Evolutionary conservation across 2,113 vertebrate species (phyloP).

Genomic region (Centrocercus urophasianus): DNA sequence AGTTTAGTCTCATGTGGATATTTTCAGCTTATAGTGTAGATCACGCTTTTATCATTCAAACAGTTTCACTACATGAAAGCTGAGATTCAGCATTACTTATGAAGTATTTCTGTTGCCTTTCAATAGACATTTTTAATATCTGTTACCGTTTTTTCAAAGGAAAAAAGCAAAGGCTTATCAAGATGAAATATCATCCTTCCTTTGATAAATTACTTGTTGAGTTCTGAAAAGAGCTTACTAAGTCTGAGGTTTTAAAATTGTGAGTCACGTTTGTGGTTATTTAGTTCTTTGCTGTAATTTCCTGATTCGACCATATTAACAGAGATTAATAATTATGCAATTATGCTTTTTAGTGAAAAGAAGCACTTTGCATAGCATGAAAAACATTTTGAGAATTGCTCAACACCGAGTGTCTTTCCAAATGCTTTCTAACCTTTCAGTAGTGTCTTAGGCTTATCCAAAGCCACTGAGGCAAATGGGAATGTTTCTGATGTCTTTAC

Average conservation of each 20-base stretch:
- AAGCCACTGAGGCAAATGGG: background rate
- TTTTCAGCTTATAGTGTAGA: background rate
- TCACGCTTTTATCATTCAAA: background rate
- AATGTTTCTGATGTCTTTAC: background rate
- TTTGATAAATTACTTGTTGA: background rate
- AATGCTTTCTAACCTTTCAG: background rate
- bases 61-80: background rate
- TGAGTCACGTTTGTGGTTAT: background rate
- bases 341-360: background rate
- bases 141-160: background rate
- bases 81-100: background rate
- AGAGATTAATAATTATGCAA: background rate
- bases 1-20: background rate
- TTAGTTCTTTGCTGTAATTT: background rate
- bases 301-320: accelerated
- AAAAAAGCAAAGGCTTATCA: accelerated
- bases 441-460: background rate
- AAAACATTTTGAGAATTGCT: background rate
- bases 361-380: background rate
- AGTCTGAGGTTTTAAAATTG: background rate
- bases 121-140: background rate
- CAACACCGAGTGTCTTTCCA: background rate
- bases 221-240: background rate
- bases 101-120: background rate
- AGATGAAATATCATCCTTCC: accelerated